Base-by-base conservation (phyloP, 1,140 invertebrate species). In the Drosophila malerkotliana region DNA sequence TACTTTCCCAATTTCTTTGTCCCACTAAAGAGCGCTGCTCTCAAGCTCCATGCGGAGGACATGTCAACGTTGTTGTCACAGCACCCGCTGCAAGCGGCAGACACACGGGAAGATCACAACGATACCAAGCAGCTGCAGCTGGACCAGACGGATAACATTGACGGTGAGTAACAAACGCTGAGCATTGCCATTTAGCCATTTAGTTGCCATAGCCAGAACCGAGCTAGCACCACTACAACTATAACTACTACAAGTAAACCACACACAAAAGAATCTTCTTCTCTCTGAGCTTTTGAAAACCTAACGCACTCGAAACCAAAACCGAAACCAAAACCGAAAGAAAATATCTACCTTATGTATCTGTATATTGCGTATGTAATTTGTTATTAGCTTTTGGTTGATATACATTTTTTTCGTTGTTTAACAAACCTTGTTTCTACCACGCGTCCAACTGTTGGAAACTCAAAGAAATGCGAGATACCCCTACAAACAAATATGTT, bases 101-200 rank as follows among this genome's bases (percentile, higher is more conserved):
- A 91, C 47, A 71, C 73, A 37, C 64, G 90, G 55, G 90, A 92
- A 10, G 91, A 92, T 56, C 91, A 92, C 44, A 91, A 90, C 53
- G 91, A 92, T 68, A 73, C 77, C 63, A 92, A 92, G 63, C 90
- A 83, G 66, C 52, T 91, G 72, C 78, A 80, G 55, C 54, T 92
- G 44, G 91, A 92, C 57, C 91, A 88, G 53, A 90, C 91, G 45
- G 91, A 92, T 69, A 92, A 92, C 67, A 92, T 92, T 74, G 91
- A 92, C 81, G 91, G 91, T 92, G 71, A 92, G 91, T 92, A 62
- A 48, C 10, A 30, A 26, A 5, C 28, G 44, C 26, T 26, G 9
- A 52, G 26, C 63, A 52, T 62, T 67, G 59, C 63, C 63, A 67
- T 53, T 66, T 64, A 64, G 63, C 48, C 58, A 60, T 28, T 56